A percentile compares a stretch with the other conserved stretches of the same genome.
These are phyloP conservation scores for Phalangium opilio DNA, from an alignment of 2,888 invertebrate species.

Conservation along the genomic window DNA sequence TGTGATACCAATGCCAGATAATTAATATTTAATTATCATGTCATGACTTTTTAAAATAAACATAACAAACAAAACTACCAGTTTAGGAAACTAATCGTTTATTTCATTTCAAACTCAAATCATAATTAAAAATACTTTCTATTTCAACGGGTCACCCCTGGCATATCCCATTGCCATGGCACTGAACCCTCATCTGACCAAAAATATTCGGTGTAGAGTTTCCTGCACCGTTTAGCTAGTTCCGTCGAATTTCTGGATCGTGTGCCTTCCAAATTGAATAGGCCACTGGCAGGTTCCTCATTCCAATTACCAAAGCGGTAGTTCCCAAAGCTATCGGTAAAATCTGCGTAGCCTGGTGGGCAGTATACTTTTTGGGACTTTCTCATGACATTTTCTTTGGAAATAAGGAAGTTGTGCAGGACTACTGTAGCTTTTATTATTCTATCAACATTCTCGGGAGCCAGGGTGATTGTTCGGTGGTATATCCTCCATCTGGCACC, in stretches of 20 bases:
- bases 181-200: neutral
- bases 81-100: too few species aligned
- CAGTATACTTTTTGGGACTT: too few species aligned
- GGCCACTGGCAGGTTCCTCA: neutral
- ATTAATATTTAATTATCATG: too few species aligned
- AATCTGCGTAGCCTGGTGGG: too few species aligned
- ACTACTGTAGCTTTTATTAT: conserved; percentile 6
- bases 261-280: neutral
- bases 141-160: too few species aligned
- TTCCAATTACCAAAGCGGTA: neutral
- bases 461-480: conserved; percentile 3
- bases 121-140: too few species aligned
- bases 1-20: too few species aligned
- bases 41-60: too few species aligned
- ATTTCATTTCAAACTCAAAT: too few species aligned
- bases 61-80: too few species aligned
- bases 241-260: neutral
- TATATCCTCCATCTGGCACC: conserved; percentile 4
- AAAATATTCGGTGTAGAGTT: neutral
- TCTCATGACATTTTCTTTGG: neutral
- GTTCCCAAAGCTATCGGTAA: neutral
- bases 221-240: neutral
- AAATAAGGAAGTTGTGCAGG: conserved; percentile 6
- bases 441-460: conserved; percentile 7
- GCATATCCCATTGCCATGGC: neutral